Percentiles rank a stretch among this genome's conserved stretches.
phyloP scores from a whole-genome alignment of 1,140 invertebrate genomes.

The Drosophila ananassae region DNA sequence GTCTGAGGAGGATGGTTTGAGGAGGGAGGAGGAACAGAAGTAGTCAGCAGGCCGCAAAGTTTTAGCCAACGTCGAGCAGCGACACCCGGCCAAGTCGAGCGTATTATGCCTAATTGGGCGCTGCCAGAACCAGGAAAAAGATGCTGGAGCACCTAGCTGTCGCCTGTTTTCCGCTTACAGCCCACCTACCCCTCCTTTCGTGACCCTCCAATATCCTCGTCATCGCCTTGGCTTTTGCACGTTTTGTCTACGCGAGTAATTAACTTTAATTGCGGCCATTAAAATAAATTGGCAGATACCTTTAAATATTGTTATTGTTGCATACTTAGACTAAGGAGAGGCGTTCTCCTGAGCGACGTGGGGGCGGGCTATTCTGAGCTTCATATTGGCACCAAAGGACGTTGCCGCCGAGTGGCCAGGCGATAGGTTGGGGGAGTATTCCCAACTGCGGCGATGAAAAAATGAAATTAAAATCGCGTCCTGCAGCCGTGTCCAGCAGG shows the following conservation, averaged over 20 bases:
- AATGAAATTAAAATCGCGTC: slow-evolving; percentile 48
- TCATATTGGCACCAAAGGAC: slow-evolving; percentile 28
- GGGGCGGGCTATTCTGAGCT: slow-evolving; percentile 21
- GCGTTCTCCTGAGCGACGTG: slow-evolving; percentile 2
- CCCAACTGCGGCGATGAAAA: slow-evolving; percentile 28
- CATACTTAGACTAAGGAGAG: slow-evolving; percentile 58
- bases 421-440: slow-evolving; percentile 3
- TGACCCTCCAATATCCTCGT: slow-evolving; percentile 4
- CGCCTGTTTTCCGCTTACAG: slow-evolving; percentile 37
- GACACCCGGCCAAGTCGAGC: slow-evolving; percentile 70
- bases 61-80: slow-evolving; percentile 56
- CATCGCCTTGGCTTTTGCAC: slow-evolving; percentile 69
- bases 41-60: slow-evolving; percentile 49
- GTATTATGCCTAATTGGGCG: slow-evolving; percentile 82
- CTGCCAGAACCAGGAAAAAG: slow-evolving; percentile 55
- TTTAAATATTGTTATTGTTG: slow-evolving; percentile 84
- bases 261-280: slow-evolving; percentile 84
- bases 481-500: slow-evolving; percentile 28
- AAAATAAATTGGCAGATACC: slow-evolving; percentile 84
- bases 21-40: not conserved
- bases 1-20: not conserved
- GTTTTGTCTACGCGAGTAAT: slow-evolving; percentile 84
- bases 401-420: slow-evolving; percentile 3
- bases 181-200: slow-evolving; percentile 7
- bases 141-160: slow-evolving; percentile 55